Conservation (phyloP, 2,888 invertebrate genomes). For the Bruchidius siliquastri region DNA sequence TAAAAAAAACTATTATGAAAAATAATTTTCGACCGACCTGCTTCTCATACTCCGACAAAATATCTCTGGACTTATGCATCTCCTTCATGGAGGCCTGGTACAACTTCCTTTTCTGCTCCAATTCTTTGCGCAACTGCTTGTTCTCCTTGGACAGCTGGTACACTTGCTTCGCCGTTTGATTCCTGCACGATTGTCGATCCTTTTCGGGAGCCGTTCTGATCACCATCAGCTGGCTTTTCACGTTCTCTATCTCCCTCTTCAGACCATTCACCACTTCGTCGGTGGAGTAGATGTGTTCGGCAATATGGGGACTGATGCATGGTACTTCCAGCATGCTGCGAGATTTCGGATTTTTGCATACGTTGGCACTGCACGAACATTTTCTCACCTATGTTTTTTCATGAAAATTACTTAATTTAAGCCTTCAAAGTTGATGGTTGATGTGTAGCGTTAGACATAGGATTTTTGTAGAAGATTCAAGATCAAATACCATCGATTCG, state of each 20-base stretch:
- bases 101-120: slow-evolving; percentile 22
- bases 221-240: slow-evolving; percentile 22
- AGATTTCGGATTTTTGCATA: neutral
- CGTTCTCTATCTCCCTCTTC: slow-evolving; percentile 26
- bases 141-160: slow-evolving; percentile 21
- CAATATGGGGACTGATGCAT: slow-evolving; percentile 7
- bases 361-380: neutral
- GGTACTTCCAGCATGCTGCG: slow-evolving; percentile 1
- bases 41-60: slow-evolving; percentile 27
- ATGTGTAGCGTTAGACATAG: no score
- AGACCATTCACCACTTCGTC: slow-evolving; percentile 22
- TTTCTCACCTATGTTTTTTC: neutral
- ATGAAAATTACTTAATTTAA: no score
- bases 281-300: slow-evolving; percentile 12
- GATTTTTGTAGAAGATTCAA: no score
- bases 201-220: slow-evolving; percentile 10
- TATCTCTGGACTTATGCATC: slow-evolving; percentile 26
- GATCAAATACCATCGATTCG: no score
- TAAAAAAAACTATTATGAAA: no score
- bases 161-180: slow-evolving; percentile 10
- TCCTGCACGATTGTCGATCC: neutral
- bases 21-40: no score
- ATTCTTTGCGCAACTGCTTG: slow-evolving; percentile 21
- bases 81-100: slow-evolving; percentile 19
- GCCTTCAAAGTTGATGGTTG: no score